Conservation (phyloP, 2,113 vertebrate species). For the Felis chaus region DNA sequence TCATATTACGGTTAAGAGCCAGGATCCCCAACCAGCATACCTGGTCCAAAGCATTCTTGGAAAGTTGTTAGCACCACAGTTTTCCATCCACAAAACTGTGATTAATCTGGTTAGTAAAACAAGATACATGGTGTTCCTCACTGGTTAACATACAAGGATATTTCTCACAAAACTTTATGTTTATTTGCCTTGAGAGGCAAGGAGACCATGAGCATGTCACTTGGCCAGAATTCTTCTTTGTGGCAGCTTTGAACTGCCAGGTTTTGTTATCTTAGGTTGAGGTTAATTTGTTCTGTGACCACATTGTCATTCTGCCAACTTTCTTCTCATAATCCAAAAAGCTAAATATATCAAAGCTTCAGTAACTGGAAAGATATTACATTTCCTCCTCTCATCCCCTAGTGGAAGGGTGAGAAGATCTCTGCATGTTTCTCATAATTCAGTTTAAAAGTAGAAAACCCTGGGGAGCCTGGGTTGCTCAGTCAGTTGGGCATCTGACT, state of each 20-base stretch:
- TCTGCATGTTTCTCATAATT: not conserved
- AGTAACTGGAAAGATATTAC: not conserved
- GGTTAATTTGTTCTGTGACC: not conserved
- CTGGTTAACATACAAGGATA: not conserved
- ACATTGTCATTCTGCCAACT: not conserved
- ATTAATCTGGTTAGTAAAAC: not conserved
- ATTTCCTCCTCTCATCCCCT: not conserved
- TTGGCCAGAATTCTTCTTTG: not conserved
- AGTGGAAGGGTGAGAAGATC: not conserved
- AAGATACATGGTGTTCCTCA: not conserved
- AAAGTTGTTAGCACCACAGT: not conserved
- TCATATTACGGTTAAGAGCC: not conserved
- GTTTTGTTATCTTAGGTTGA: not conserved
- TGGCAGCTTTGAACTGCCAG: not conserved
- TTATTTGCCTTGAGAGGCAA: not conserved
- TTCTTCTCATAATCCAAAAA: slow-evolving; percentile 4
- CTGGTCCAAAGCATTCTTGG: not conserved
- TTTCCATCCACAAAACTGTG: not conserved
- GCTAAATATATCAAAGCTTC: not conserved
- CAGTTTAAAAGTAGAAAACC: not conserved
- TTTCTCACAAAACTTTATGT: not conserved
- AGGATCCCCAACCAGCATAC: not conserved
- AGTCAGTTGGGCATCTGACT: no score
- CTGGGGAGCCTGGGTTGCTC: not conserved
- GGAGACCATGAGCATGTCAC: not conserved